Evolutionary conservation across 92 coral and sea anemone genomes (phyloP).

Genomic region (Desmophyllum pertusum): DNA sequence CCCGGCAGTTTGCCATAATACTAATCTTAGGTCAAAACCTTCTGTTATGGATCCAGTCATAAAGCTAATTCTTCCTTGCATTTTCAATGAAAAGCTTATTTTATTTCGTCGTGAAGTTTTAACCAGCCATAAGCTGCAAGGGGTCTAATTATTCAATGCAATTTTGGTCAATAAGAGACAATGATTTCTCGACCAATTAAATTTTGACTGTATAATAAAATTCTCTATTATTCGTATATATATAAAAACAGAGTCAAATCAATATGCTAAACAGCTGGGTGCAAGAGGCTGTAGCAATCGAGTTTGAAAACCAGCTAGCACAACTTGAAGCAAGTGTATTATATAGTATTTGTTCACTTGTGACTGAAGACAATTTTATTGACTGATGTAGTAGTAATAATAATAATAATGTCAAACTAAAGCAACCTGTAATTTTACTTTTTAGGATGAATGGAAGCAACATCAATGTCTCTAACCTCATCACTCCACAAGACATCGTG

Average conservation of each 20-base stretch:
- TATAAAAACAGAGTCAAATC: neutral
- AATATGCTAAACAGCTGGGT: neutral
- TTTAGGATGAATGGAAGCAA: neutral
- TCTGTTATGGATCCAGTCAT: neutral
- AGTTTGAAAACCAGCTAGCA: no score
- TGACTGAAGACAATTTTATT: no score
- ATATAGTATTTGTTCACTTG: no score
- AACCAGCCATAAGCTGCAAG: neutral
- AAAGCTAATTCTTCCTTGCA: neutral
- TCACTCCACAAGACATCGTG: constrained; percentile 19
- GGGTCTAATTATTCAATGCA: neutral
- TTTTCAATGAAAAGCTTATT: neutral
- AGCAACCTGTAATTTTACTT: neutral
- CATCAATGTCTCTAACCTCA: no score
- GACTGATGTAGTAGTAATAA: no score
- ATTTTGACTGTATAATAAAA: neutral
- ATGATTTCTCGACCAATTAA: neutral
- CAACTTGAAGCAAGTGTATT: no score
- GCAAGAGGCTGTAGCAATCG: neutral
- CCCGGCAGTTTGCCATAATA: no score
- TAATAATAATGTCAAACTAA: no score
- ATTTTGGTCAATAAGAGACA: neutral
- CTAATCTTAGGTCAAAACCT: no score
- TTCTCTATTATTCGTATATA: neutral
- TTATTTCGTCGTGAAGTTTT: neutral